Evolutionary conservation across 2,888 invertebrate species (phyloP).

Genomic region (Cosmopolites sordidus): DNA sequence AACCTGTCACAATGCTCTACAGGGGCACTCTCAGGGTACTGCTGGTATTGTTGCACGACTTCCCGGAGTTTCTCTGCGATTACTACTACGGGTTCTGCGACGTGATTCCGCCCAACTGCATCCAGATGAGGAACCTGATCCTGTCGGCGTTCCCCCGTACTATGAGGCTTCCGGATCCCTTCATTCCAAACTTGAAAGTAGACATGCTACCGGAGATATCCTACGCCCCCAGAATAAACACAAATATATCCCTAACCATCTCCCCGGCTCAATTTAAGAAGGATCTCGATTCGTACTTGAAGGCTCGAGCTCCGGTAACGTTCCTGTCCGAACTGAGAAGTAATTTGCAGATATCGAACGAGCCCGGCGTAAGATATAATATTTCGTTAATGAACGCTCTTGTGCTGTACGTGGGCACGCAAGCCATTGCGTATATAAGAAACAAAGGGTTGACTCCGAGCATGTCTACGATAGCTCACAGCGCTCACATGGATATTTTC

Average conservation of each 20-base stretch:
- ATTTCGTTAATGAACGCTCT: slow-evolving; percentile 95
- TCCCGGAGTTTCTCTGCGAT: slow-evolving; percentile 98
- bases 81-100: slow-evolving; percentile 99
- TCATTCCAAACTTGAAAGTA: slow-evolving; percentile 94
- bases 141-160: slow-evolving; percentile 96
- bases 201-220: slow-evolving; percentile 87
- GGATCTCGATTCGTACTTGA: slow-evolving; percentile 94
- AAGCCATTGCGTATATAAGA: slow-evolving; percentile 89
- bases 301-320: slow-evolving; percentile 89
- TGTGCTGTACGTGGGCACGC: slow-evolving; percentile 95
- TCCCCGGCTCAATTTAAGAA: slow-evolving; percentile 87
- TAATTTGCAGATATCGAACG: slow-evolving; percentile 82
- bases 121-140: slow-evolving; percentile 97
- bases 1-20: slow-evolving; percentile 90
- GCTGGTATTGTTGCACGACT: slow-evolving; percentile 93
- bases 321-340: slow-evolving; percentile 90
- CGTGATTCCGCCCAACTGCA: slow-evolving; percentile 98
- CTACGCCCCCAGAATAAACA: slow-evolving; percentile 82
- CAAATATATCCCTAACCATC: slow-evolving; percentile 82
- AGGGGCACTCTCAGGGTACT: slow-evolving; percentile 89
- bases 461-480: slow-evolving; percentile 97
- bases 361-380: slow-evolving; percentile 86
- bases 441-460: slow-evolving; percentile 88
- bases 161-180: slow-evolving; percentile 98
- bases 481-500: slow-evolving; percentile 99